These are phyloP conservation scores for Dipodomys spectabilis DNA, from an alignment of 2,113 vertebrate genomes.

Conservation along the genomic window DNA sequence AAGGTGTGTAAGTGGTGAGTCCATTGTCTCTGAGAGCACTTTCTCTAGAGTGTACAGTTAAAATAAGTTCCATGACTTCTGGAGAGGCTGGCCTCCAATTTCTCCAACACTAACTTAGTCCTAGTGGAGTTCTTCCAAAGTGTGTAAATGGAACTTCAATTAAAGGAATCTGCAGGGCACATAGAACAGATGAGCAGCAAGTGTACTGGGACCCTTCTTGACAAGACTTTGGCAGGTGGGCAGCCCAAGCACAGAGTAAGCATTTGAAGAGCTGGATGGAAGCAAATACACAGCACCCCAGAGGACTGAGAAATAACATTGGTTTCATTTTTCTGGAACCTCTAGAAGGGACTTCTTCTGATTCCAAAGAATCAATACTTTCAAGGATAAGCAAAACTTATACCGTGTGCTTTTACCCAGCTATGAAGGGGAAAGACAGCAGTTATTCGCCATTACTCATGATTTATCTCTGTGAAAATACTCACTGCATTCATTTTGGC, in stretches of 20 bases:
- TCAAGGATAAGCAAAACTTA: background rate
- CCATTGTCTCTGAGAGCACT: background rate
- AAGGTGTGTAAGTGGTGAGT: background rate
- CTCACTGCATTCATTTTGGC: slow-evolving; percentile 44
- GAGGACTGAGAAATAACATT: slow-evolving; percentile 28
- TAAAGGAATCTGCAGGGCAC: slow-evolving; percentile 80
- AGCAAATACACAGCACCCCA: slow-evolving; percentile 74
- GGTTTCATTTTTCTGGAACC: slow-evolving; percentile 60
- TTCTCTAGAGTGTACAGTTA: background rate
- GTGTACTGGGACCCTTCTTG: slow-evolving; percentile 60
- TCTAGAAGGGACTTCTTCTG: background rate
- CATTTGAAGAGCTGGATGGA: slow-evolving; percentile 72
- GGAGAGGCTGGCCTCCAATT: slow-evolving; percentile 69
- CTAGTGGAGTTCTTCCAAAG: slow-evolving; percentile 72
- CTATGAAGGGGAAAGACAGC: background rate
- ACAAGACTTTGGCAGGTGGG: slow-evolving; percentile 58
- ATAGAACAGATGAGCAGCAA: slow-evolving; percentile 68
- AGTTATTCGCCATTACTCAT: background rate
- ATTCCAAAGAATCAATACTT: slow-evolving; percentile 5
- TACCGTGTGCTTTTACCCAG: background rate
- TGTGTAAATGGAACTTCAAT: slow-evolving; percentile 79
- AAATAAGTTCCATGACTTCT: slow-evolving; percentile 71
- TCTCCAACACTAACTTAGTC: slow-evolving; percentile 68
- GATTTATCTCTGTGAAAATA: background rate
- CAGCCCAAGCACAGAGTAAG: slow-evolving; percentile 70